phyloP scores from a whole-genome alignment of 2,797 vertebrate genomes.

The Ctenosaura bakeri region DNA sequence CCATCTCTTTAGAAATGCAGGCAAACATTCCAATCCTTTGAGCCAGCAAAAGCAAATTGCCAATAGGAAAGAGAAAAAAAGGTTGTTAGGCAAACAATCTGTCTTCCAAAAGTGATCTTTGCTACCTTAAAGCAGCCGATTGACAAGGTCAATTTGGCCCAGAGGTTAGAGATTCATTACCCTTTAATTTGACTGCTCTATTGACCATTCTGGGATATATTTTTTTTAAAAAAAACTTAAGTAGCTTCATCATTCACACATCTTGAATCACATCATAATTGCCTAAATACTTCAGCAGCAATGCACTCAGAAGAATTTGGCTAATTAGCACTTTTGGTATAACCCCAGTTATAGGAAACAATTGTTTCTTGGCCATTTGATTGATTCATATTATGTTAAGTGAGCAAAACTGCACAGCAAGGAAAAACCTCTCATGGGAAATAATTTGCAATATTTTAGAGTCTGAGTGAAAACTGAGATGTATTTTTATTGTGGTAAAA shows the following conservation, averaged over 20 bases:
- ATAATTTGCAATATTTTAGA: neutral
- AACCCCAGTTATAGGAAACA: neutral
- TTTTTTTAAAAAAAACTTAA: neutral
- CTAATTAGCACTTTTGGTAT: neutral
- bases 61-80: neutral
- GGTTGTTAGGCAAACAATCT: neutral
- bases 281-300: neutral
- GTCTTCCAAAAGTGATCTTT: neutral
- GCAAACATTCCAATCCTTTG: conserved; percentile 26
- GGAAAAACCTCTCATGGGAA: neutral
- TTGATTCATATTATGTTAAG: neutral
- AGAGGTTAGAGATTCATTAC: conserved; percentile 31
- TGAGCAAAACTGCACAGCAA: neutral
- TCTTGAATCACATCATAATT: conserved; percentile 18
- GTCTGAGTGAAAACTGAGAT: neutral
- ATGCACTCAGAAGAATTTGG: neutral
- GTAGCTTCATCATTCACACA: neutral
- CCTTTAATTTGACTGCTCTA: neutral
- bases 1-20: conserved; percentile 28
- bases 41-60: conserved; percentile 2
- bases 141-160: conserved; percentile 6
- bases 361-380: neutral
- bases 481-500: neutral
- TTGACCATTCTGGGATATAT: conserved; percentile 4
- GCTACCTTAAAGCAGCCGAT: conserved; percentile 9